These are phyloP conservation scores for Drosophila basisetae DNA, from an alignment of 2,888 invertebrate species.

Conservation along the genomic window DNA sequence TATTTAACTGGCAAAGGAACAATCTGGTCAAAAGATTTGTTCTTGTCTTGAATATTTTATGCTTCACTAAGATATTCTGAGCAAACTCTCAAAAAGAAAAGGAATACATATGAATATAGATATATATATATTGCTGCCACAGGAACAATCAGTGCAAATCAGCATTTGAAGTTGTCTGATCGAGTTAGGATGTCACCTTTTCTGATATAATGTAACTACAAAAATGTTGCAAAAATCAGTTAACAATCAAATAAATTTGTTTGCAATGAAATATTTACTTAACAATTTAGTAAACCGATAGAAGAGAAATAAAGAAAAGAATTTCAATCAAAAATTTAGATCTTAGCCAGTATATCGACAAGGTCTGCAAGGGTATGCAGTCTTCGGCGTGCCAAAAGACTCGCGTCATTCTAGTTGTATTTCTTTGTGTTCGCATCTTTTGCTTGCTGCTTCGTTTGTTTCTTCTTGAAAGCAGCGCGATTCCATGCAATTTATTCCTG, in stretches of 20 bases:
- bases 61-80: too few species aligned
- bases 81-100: too few species aligned
- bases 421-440: constrained; percentile 43
- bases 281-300: background rate
- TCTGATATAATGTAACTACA: background rate
- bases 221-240: background rate
- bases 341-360: background rate
- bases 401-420: background rate
- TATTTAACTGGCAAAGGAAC: background rate
- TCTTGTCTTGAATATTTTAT: too few species aligned
- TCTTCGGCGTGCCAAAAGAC: background rate
- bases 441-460: constrained; percentile 55
- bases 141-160: too few species aligned
- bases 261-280: background rate
- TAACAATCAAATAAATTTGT: background rate
- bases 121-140: too few species aligned
- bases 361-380: background rate
- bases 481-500: constrained; percentile 22
- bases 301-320: background rate
- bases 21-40: background rate
- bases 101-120: too few species aligned
- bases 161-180: too few species aligned
- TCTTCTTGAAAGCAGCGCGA: constrained; percentile 53
- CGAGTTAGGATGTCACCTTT: too few species aligned
- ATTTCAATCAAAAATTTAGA: background rate